Base-by-base conservation (phyloP, 2,888 invertebrate species). In the Heliothis peltigera region DNA sequence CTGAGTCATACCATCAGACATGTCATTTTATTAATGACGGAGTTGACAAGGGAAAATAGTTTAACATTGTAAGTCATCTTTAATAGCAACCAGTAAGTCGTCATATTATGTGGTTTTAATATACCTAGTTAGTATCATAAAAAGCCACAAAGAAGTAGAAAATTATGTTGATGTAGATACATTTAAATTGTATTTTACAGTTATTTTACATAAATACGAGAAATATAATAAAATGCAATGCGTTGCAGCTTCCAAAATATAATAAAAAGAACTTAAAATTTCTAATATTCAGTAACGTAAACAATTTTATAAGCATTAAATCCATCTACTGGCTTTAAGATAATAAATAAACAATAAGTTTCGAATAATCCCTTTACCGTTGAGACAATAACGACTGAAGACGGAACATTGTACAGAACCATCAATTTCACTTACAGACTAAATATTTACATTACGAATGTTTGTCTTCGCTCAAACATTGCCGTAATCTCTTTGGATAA, bases 361-460 rank as follows among this genome's bases (percentile, higher is more conserved):
- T 54, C 28, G 21, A 48, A 52, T 61, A 59, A 78, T 78, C 28
- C 59, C 60, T 54, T 46, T 42, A 52, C 28, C 57, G 46, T 48
- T 18, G 46, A 73, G 67, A 62, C 67, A 56, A 62, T 66, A 54
- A 56, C 39, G 39, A 72, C 39, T 44, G 43, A 49, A 75, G 35
- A 61, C 44, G 46, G 49, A 48, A 55, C 63, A 43, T 25, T 61
- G 54, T 63, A 39, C 35, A 47, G 25, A 63, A 49, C 64, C 57
- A 46, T 57, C 62, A 61, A 74, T 67, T 69, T 64, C 64, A 70
- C 32, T 62, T 52, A 52, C 57, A 71, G 53, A 75, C 51, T 54
- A 66, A 75, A 79, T 69, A 79, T 81, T 81, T 75, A 78, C 81
- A 42, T 51, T 22, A 49, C 55, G 15, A 65, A 25, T 64, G 58